Evolutionary conservation across 2,888 invertebrate genomes (phyloP).

Genomic region (Cepaea hortensis): DNA sequence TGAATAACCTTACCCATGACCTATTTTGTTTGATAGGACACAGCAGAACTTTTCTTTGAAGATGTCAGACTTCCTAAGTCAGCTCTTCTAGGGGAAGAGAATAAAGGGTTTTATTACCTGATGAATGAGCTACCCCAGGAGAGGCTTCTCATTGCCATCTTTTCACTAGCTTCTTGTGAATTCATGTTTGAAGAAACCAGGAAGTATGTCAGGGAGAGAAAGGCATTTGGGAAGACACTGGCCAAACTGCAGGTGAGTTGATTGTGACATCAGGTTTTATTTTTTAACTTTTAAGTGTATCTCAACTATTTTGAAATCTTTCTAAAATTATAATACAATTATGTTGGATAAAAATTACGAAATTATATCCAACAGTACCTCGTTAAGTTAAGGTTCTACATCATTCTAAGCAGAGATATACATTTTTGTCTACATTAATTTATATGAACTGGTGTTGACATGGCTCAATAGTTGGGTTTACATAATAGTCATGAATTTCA

Average conservation of each 20-base stretch:
- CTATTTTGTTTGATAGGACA: slow-evolving; percentile 68
- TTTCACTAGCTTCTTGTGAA: slow-evolving; percentile 74
- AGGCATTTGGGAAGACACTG: slow-evolving; percentile 77
- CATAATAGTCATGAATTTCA: too few species aligned
- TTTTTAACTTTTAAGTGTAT: background rate
- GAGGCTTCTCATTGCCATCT: slow-evolving; percentile 74
- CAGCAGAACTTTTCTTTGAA: slow-evolving; percentile 77
- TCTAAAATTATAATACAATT: too few species aligned
- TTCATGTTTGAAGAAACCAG: slow-evolving; percentile 77
- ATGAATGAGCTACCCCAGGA: slow-evolving; percentile 78
- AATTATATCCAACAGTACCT: too few species aligned
- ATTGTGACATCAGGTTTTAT: background rate
- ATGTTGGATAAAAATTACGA: too few species aligned
- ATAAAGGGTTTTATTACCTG: slow-evolving; percentile 76
- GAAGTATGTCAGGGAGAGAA: slow-evolving; percentile 75
- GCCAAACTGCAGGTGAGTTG: slow-evolving; percentile 73
- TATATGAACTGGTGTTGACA: too few species aligned
- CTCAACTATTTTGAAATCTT: background rate
- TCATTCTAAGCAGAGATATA: too few species aligned
- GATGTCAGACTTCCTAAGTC: slow-evolving; percentile 75
- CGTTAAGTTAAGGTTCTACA: too few species aligned
- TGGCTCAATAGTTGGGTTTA: too few species aligned
- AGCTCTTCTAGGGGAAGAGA: slow-evolving; percentile 74
- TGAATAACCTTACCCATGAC: too few species aligned
- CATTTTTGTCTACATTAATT: too few species aligned